phyloP scores from a whole-genome alignment of 1,140 invertebrate genomes.

The Anastatus disparis region DNA sequence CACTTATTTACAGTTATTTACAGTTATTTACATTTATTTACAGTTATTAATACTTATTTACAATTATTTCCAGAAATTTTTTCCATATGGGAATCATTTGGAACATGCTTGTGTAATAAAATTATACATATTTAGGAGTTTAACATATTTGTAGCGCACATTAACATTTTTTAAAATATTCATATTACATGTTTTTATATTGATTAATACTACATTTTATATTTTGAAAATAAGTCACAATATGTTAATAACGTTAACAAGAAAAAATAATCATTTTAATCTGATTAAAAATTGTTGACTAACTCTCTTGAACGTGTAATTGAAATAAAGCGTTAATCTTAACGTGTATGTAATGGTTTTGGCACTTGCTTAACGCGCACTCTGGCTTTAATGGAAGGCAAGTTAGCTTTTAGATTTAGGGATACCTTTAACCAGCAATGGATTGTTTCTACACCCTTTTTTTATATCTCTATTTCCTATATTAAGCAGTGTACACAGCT shows the following conservation, averaged over 20 bases:
- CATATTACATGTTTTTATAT: no score
- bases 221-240: no score
- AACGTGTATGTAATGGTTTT: not conserved
- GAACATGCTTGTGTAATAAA: slow-evolving; percentile 26
- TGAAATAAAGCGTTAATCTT: slow-evolving; percentile 12
- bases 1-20: no score
- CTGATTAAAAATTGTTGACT: slow-evolving; percentile 12
- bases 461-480: slow-evolving; percentile 43
- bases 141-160: no score
- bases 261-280: not conserved
- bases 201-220: no score
- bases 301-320: not conserved
- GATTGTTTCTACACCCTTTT: slow-evolving; percentile 43
- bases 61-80: no score
- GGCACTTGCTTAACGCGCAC: not conserved
- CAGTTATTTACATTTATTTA: no score
- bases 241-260: slow-evolving; percentile 5
- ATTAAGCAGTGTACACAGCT: slow-evolving; percentile 63
- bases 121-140: no score
- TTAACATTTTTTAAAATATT: no score
- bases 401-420: slow-evolving; percentile 52
- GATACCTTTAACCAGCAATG: slow-evolving; percentile 53
- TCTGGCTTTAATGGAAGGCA: slow-evolving; percentile 14
- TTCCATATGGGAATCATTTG: no score
- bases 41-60: no score